phyloP scores from a whole-genome alignment of 2,113 vertebrate genomes.

The Silurus glanis region DNA sequence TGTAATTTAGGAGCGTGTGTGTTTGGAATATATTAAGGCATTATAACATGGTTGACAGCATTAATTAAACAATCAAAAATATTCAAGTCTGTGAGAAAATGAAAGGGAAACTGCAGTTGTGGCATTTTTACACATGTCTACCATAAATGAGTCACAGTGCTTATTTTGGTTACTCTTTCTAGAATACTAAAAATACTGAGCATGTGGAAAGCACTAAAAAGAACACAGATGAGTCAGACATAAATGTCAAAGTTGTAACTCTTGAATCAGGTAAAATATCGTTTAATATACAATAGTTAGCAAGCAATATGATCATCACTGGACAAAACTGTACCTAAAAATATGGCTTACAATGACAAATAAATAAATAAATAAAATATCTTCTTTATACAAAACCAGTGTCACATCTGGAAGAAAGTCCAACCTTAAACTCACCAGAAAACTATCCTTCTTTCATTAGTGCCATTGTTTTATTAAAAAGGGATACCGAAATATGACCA shows the following conservation, averaged over 20 bases:
- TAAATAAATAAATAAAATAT: neutral
- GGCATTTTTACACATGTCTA: neutral
- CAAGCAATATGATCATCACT: neutral
- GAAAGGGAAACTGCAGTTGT: neutral
- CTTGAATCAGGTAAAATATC: neutral
- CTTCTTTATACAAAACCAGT: neutral
- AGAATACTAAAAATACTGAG: neutral
- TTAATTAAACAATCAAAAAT: neutral
- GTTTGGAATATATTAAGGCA: neutral
- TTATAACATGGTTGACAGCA: neutral
- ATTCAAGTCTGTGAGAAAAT: neutral
- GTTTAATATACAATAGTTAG: neutral
- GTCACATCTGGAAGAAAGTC: neutral
- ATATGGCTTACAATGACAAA: neutral
- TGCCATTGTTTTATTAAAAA: neutral
- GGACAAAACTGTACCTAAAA: neutral
- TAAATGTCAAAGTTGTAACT: neutral
- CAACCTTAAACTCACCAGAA: neutral
- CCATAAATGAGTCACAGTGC: neutral
- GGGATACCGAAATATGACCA: neutral
- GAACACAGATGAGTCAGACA: neutral
- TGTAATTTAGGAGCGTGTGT: neutral
- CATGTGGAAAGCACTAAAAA: neutral
- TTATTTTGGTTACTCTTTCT: neutral
- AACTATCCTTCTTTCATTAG: neutral